Evolutionary conservation across 2,797 vertebrate species (phyloP).

Genomic region (Manis crassicaudata): DNA sequence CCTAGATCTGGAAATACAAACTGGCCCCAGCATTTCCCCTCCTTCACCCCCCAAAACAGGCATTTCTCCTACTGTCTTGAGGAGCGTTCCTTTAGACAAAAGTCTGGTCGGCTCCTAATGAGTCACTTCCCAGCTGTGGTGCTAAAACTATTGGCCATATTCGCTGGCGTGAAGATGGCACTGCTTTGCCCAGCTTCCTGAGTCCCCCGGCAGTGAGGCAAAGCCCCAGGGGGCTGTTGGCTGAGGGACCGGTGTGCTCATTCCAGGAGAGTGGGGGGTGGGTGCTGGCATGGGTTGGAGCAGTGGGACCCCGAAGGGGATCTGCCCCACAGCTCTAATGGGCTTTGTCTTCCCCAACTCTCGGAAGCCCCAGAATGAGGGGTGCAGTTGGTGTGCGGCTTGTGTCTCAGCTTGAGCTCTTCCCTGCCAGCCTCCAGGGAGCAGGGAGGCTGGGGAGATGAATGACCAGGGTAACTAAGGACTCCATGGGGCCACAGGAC

Average conservation of each 20-base stretch:
- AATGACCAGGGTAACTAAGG: conserved; percentile 72
- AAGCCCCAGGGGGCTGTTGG: background rate
- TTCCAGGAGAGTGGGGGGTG: background rate
- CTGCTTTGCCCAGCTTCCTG: conserved; percentile 32
- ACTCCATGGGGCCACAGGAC: conserved; percentile 68
- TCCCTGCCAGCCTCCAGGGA: conserved; percentile 64
- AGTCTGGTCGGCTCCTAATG: background rate
- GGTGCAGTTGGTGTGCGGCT: conserved; percentile 36
- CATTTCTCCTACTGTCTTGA: background rate
- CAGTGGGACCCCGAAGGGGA: background rate
- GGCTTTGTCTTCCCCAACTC: background rate
- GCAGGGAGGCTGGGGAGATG: conserved; percentile 47
- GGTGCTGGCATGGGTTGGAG: background rate
- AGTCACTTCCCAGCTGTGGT: conserved; percentile 9
- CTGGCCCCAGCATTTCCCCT: background rate
- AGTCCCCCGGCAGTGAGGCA: background rate
- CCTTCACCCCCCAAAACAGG: background rate
- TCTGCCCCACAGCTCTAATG: background rate
- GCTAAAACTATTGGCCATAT: background rate
- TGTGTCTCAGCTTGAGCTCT: conserved; percentile 75
- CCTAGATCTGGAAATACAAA: background rate
- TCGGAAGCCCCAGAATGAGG: background rate
- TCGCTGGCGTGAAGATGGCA: background rate
- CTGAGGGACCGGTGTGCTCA: background rate
- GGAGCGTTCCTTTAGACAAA: background rate